A percentile compares a stretch with the other conserved stretches of the same genome.
phyloP scores from a whole-genome alignment of 2,888 invertebrate genomes.

The Ormyrus nitidulus region DNA sequence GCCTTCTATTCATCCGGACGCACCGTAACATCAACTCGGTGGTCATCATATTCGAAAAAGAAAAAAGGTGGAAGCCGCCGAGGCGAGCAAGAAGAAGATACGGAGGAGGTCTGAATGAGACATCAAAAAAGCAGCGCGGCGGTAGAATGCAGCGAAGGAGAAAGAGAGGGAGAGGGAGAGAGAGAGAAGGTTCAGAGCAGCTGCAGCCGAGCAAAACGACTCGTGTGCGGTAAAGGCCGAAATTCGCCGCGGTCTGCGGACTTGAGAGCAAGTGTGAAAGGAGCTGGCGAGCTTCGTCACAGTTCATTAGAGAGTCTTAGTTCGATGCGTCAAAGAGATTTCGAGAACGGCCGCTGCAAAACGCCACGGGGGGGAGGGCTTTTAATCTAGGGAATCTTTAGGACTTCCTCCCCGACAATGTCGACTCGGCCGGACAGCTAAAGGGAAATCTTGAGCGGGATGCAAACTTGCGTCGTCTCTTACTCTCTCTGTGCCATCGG shows the following conservation, averaged over 20 bases:
- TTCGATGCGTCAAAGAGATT: slow-evolving; percentile 8
- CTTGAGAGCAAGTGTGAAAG: slow-evolving; percentile 3
- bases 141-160: neutral
- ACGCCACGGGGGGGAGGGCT: neutral
- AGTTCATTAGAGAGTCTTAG: slow-evolving; percentile 20
- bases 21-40: too few relatives aligned
- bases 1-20: too few relatives aligned
- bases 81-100: neutral
- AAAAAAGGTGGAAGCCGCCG: neutral
- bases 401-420: neutral
- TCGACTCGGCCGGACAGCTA: slow-evolving; percentile 1
- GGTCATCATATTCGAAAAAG: too few relatives aligned
- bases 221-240: neutral
- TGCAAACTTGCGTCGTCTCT: too few relatives aligned
- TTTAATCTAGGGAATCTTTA: slow-evolving; percentile 17
- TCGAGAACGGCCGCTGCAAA: too few relatives aligned
- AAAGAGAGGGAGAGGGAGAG: neutral
- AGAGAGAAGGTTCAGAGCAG: neutral
- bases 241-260: slow-evolving; percentile 6
- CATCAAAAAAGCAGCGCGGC: slow-evolving; percentile 18
- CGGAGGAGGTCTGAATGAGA: slow-evolving; percentile 9
- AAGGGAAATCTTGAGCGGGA: slow-evolving; percentile 8
- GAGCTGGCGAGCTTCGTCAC: neutral
- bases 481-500: neutral
- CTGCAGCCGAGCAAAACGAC: neutral